A percentile compares a stretch with the other conserved stretches of the same genome.
Evolutionary conservation across 2,888 invertebrate species (phyloP).

Genomic region (Ophioninae sp.): DNA sequence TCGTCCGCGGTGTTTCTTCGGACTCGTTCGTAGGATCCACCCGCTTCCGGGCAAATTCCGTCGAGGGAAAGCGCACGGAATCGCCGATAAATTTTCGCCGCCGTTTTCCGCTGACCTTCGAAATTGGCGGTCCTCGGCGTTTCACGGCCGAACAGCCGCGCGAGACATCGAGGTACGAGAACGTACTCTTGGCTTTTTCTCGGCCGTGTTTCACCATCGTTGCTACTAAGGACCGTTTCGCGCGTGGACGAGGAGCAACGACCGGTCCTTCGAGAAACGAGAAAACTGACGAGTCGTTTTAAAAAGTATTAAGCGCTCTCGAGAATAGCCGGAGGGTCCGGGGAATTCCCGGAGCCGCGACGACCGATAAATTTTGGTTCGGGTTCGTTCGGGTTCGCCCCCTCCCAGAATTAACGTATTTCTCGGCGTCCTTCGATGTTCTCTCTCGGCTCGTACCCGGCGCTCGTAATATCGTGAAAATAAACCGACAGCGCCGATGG

Average conservation of each 20-base stretch:
- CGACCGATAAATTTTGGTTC: neutral
- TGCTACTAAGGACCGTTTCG: constrained; percentile 76
- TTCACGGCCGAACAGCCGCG: neutral
- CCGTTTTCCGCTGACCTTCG: neutral
- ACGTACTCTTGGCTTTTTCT: neutral
- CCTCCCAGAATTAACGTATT: neutral
- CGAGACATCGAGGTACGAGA: neutral
- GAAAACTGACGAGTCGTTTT: neutral
- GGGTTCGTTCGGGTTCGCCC: neutral
- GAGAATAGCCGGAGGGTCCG: neutral
- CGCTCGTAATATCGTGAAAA: neutral
- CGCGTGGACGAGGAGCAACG: constrained; percentile 76
- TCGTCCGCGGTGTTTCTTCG: neutral
- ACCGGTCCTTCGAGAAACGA: constrained; percentile 68
- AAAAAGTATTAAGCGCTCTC: neutral
- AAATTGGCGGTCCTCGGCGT: neutral
- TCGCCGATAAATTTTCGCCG: neutral
- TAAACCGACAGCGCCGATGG: neutral
- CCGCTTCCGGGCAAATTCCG: neutral
- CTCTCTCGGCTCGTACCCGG: neutral
- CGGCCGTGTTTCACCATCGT: constrained; percentile 76
- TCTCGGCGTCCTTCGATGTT: neutral
- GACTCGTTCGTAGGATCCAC: neutral
- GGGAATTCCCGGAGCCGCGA: neutral
- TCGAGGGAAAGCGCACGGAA: neutral